phyloP scores from a whole-genome alignment of 2,113 vertebrate species.

The Oreochromis niloticus region DNA sequence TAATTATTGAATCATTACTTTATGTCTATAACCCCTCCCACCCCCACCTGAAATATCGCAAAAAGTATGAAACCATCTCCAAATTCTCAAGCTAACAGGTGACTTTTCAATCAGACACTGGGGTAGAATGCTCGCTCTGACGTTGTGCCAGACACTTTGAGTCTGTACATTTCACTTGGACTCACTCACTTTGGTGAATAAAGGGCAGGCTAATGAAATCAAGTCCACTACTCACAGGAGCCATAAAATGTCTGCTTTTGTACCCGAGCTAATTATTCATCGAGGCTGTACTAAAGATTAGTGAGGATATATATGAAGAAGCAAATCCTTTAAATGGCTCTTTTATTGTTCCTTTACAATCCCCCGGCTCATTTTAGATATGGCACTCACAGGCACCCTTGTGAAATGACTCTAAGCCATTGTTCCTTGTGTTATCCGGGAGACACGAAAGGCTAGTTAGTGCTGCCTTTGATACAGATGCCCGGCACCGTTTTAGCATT shows the following conservation, averaged over 20 bases:
- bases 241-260: constrained; percentile 63
- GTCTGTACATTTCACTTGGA: constrained; percentile 23
- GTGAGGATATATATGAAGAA: constrained; percentile 55
- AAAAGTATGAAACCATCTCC: neutral
- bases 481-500: constrained; percentile 34
- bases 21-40: neutral
- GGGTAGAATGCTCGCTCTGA: neutral
- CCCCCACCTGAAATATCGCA: neutral
- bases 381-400: constrained; percentile 29
- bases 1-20: neutral
- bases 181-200: constrained; percentile 24
- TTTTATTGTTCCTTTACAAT: constrained; percentile 59
- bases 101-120: neutral
- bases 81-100: neutral
- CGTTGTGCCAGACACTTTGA: constrained; percentile 15
- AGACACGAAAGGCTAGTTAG: constrained; percentile 62
- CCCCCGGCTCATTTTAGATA: constrained; percentile 62
- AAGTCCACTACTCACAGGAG: constrained; percentile 44
- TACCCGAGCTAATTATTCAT: constrained; percentile 67
- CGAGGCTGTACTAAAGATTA: constrained; percentile 65
- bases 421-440: constrained; percentile 61
- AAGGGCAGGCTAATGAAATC: constrained; percentile 62
- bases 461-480: constrained; percentile 60
- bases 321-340: constrained; percentile 72
- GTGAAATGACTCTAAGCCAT: constrained; percentile 64